phyloP scores from a whole-genome alignment of 2,113 vertebrate species.

The Hyperoodon ampullatus region DNA sequence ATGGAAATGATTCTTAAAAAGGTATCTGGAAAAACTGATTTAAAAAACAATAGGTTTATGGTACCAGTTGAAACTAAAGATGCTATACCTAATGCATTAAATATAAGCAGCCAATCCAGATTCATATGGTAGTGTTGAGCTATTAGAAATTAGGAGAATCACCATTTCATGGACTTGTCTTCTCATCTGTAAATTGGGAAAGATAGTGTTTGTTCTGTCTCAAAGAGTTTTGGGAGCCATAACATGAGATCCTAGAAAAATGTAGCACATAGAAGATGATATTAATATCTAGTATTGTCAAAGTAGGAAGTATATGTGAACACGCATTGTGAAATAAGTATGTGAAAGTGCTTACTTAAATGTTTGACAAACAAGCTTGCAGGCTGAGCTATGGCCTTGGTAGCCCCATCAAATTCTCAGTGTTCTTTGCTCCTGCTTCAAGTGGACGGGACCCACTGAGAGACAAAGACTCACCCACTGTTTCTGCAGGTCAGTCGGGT shows the following conservation, averaged over 20 bases:
- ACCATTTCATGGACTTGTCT: not conserved
- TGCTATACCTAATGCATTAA: not conserved
- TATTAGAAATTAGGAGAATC: not conserved
- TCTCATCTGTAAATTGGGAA: not conserved
- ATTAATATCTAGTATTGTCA: not conserved
- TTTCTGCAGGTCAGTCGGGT: not conserved
- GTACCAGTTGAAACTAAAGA: not conserved
- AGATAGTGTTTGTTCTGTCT: not conserved
- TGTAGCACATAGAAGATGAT: not conserved
- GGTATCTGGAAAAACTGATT: not conserved
- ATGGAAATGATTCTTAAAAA: slow-evolving; percentile 24
- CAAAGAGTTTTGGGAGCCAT: not conserved
- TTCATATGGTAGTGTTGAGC: not conserved
- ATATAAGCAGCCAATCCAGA: not conserved
- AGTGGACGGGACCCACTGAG: not conserved
- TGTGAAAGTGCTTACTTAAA: not conserved
- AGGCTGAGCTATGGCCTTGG: not conserved
- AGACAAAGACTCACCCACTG: not conserved
- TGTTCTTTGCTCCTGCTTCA: not conserved
- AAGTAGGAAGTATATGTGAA: not conserved
- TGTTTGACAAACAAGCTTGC: not conserved
- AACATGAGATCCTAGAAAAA: not conserved
- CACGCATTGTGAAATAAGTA: not conserved
- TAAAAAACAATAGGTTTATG: not conserved
- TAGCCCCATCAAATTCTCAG: not conserved